These are phyloP conservation scores for Ormyrus labotus DNA, from an alignment of 2,888 invertebrate genomes.

Conservation along the genomic window DNA sequence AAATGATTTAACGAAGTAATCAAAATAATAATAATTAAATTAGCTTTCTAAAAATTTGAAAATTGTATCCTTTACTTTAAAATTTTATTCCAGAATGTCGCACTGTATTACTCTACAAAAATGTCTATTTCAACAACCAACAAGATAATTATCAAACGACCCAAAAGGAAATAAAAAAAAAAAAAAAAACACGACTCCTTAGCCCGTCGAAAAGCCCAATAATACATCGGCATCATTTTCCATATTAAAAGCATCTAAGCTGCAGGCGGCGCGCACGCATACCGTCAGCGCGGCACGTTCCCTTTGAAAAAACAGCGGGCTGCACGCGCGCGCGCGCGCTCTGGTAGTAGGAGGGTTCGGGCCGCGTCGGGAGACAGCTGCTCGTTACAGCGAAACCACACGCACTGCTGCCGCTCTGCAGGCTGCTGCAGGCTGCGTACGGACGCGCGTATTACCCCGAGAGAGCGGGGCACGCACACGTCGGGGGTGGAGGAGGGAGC, in stretches of 20 bases:
- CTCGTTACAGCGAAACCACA: constrained; percentile 37
- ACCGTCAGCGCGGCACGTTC: not conserved
- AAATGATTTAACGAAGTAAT: too few species aligned
- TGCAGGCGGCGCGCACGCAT: not conserved
- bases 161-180: not conserved
- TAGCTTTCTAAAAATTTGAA: too few species aligned
- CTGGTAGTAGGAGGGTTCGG: not conserved
- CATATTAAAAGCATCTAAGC: not conserved
- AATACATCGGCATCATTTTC: not conserved
- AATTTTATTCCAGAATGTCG: too few species aligned
- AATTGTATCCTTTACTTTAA: too few species aligned
- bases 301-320: constrained; percentile 6
- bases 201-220: too few species aligned
- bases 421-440: not conserved
- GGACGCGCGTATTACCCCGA: too few species aligned
- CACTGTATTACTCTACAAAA: too few species aligned
- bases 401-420: not conserved
- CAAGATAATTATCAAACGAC: too few species aligned
- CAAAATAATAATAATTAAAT: too few species aligned
- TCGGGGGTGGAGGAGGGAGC: too few species aligned
- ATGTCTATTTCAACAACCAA: too few species aligned
- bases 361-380: constrained; percentile 26
- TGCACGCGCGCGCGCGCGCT: not conserved
- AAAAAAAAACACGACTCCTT: not conserved
- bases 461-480: too few species aligned